These are phyloP conservation scores for Pseudochirops corinnae DNA, from an alignment of 2,797 vertebrate species.

Conservation along the genomic window DNA sequence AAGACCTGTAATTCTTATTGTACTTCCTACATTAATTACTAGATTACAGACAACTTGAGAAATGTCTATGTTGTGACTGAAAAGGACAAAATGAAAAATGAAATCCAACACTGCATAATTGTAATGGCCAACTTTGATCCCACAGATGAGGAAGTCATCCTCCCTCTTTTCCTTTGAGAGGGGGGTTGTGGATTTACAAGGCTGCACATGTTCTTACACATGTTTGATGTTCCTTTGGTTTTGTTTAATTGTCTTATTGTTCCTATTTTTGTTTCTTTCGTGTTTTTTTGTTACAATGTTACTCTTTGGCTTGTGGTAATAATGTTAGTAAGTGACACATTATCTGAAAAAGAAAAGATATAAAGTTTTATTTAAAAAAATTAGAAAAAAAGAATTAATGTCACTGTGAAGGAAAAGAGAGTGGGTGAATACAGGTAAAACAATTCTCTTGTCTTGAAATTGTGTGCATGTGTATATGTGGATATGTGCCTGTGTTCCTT, in stretches of 20 bases:
- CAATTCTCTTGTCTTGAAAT: not conserved
- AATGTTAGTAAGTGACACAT: not conserved
- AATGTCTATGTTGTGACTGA: not conserved
- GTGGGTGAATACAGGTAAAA: not conserved
- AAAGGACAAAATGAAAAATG: not conserved
- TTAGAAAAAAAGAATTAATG: not conserved
- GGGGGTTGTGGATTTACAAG: not conserved
- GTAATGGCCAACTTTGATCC: not conserved
- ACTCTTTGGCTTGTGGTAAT: not conserved
- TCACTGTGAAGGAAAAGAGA: not conserved
- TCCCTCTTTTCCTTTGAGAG: not conserved
- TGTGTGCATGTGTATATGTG: not conserved
- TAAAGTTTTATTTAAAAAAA: not conserved
- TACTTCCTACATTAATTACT: not conserved
- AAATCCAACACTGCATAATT: not conserved
- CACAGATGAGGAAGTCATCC: not conserved
- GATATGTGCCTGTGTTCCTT: not conserved
- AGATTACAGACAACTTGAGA: not conserved
- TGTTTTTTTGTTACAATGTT: not conserved
- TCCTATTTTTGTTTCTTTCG: not conserved
- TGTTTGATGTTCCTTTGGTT: not conserved
- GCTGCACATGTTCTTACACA: not conserved
- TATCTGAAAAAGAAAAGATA: not conserved
- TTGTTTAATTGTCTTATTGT: not conserved
- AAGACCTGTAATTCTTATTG: not conserved